These are phyloP conservation scores for Mormyrus iriodes DNA, from an alignment of 2,113 vertebrate species.

Conservation along the genomic window DNA sequence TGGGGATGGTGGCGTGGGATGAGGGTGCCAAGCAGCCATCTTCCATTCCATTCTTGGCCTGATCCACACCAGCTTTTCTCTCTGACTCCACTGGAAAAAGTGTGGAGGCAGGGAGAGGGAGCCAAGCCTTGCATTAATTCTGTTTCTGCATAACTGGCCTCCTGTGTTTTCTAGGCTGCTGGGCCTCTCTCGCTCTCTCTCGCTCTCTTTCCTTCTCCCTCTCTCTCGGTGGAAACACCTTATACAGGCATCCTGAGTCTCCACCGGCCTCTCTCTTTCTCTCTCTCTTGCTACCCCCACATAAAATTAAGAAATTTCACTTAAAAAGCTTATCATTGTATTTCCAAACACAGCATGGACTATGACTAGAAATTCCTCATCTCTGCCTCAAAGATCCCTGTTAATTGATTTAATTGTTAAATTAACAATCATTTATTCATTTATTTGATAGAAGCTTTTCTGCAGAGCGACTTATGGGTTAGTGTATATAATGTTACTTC, in stretches of 20 bases:
- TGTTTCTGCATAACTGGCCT: constrained; percentile 71
- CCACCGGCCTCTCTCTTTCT: background rate
- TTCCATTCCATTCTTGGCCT: background rate
- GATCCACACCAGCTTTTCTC: constrained; percentile 50
- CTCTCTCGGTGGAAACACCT: constrained; percentile 2
- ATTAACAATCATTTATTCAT: background rate
- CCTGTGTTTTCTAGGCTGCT: constrained; percentile 58
- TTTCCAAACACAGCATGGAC: background rate
- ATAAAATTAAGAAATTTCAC: constrained; percentile 7
- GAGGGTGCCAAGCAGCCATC: background rate
- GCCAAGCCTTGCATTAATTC: constrained; percentile 64
- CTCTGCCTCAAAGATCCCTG: background rate
- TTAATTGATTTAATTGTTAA: background rate
- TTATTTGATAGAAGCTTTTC: background rate
- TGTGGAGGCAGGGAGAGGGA: constrained; percentile 61
- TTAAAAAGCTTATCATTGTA: background rate
- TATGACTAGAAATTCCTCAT: background rate
- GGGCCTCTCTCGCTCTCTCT: constrained; percentile 31
- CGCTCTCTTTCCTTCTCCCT: background rate
- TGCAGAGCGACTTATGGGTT: background rate
- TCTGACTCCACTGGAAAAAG: constrained; percentile 48
- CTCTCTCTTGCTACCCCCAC: background rate
- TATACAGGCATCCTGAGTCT: constrained; percentile 10
- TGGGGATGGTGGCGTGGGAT: background rate
- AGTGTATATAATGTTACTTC: background rate